Evolutionary conservation across 1,140 invertebrate genomes (phyloP).

Genomic region (Trialeurodes vaporariorum): DNA sequence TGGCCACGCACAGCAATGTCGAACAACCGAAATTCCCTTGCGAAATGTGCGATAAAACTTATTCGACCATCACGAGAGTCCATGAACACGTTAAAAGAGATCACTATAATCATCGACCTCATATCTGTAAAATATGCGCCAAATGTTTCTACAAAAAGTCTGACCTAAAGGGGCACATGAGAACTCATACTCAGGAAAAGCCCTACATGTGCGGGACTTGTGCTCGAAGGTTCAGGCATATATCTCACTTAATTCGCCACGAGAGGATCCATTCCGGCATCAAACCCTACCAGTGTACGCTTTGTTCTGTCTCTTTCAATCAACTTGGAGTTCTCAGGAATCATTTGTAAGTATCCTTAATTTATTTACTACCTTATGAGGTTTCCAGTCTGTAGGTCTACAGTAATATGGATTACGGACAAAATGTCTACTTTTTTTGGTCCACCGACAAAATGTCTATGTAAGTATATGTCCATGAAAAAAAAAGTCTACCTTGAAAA

Average conservation of each 20-base stretch:
- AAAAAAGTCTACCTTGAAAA: too few species aligned
- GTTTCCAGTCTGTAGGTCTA: neutral
- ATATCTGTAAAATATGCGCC: slow-evolving; percentile 11
- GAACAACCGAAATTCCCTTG: neutral
- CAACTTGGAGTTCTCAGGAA: neutral
- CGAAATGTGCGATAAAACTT: neutral
- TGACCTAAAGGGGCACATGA: slow-evolving; percentile 19
- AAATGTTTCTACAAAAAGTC: slow-evolving; percentile 13
- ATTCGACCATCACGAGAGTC: neutral
- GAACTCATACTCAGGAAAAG: slow-evolving; percentile 35
- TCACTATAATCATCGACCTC: neutral
- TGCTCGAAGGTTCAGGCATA: slow-evolving; percentile 41
- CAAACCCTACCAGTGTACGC: slow-evolving; percentile 22
- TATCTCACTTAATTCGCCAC: slow-evolving; percentile 20
- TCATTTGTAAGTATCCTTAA: neutral
- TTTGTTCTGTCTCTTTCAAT: slow-evolving; percentile 11
- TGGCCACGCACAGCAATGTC: neutral
- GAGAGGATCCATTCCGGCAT: slow-evolving; percentile 24
- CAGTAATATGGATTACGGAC: too few species aligned
- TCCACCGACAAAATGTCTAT: too few species aligned
- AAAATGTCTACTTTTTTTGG: too few species aligned
- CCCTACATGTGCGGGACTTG: slow-evolving; percentile 39
- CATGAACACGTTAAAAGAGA: neutral
- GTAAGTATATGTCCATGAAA: too few species aligned
- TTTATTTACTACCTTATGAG: neutral